Percentiles rank a stretch among this genome's conserved stretches.
Evolutionary conservation across 1,140 invertebrate species (phyloP).

Genomic region (Leptinotarsa defecta): DNA sequence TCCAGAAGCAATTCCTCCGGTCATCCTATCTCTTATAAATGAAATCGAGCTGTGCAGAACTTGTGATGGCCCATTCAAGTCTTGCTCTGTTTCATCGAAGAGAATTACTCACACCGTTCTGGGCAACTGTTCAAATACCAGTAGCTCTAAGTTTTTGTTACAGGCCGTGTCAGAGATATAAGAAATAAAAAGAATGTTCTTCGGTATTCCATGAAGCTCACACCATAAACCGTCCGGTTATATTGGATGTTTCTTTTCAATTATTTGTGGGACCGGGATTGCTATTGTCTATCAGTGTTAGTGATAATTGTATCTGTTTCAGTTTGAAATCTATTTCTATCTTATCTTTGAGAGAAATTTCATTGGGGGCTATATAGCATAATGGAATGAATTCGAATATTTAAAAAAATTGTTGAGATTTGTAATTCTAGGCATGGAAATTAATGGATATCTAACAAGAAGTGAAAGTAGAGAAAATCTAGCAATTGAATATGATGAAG

Average conservation of each 20-base stretch:
- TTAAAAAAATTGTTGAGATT: neutral
- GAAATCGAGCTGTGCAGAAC: constrained; percentile 10
- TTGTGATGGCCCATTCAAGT: neutral
- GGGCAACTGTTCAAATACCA: constrained; percentile 10
- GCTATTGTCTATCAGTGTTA: neutral
- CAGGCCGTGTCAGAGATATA: constrained; percentile 12
- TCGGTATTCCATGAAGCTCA: constrained; percentile 17
- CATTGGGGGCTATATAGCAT: neutral
- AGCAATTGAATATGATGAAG: too few species aligned
- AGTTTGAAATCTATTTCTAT: too few species aligned
- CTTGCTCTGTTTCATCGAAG: neutral
- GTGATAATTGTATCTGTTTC: too few species aligned
- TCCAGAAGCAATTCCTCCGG: neutral
- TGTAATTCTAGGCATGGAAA: neutral
- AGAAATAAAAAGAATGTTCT: constrained; percentile 21
- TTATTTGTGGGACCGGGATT: neutral
- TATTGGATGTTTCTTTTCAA: constrained; percentile 15
- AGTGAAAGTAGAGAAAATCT: too few species aligned
- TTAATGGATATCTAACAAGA: too few species aligned
- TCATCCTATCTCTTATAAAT: neutral
- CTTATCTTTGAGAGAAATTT: neutral
- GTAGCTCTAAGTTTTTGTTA: constrained; percentile 11
- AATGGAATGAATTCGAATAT: neutral
- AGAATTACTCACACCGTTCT: neutral
- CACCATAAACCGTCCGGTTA: constrained; percentile 15